phyloP scores from a whole-genome alignment of 2,113 vertebrate species.

The Lates calcarifer region DNA sequence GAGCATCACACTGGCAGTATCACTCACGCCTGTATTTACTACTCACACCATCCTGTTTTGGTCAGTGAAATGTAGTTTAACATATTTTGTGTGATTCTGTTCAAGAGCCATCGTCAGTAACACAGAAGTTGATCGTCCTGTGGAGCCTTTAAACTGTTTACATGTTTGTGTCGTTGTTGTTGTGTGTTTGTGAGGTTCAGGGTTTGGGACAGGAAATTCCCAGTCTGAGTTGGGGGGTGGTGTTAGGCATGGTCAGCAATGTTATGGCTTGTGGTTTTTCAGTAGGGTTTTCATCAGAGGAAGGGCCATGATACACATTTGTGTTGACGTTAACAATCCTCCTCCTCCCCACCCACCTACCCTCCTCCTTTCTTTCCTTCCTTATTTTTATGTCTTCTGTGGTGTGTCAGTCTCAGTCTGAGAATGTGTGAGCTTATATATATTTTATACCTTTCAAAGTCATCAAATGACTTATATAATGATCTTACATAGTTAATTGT shows the following conservation, averaged over 20 bases:
- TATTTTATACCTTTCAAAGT: neutral
- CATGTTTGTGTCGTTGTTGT: constrained; percentile 26
- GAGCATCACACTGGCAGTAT: neutral
- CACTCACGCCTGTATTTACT: neutral
- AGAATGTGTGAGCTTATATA: neutral
- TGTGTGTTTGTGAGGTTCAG: constrained; percentile 4
- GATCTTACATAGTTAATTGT: neutral
- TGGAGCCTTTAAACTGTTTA: constrained; percentile 13
- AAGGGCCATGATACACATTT: neutral
- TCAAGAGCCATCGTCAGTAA: neutral
- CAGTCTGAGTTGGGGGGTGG: neutral
- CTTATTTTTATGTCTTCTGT: constrained; percentile 40
- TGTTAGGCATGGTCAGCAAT: neutral
- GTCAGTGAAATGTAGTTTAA: neutral
- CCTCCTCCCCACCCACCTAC: constrained; percentile 60
- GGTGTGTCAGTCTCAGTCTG: neutral
- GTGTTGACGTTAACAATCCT: constrained; percentile 60
- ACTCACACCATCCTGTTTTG: neutral
- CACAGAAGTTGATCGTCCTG: neutral
- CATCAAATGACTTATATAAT: neutral
- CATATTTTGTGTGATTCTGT: neutral
- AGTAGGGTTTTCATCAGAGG: constrained; percentile 11
- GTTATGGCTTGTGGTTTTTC: constrained; percentile 5
- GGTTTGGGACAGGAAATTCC: constrained; percentile 13
- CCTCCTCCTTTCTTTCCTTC: constrained; percentile 77